Evolutionary conservation across 2,113 vertebrate genomes (phyloP).

Genomic region (Pogonocichla stellata): DNA sequence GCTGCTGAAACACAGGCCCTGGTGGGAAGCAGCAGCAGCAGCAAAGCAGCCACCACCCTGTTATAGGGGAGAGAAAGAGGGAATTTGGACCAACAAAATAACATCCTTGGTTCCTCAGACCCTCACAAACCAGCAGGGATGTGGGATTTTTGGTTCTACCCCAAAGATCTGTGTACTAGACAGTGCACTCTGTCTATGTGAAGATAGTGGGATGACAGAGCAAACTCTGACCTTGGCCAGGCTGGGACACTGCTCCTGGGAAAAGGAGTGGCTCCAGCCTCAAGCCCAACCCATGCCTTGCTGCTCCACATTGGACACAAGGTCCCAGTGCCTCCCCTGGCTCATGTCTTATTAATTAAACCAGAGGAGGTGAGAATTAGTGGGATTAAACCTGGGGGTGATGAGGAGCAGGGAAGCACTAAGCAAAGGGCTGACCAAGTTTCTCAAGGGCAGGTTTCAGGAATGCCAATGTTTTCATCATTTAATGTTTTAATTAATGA

Average conservation of each 20-base stretch:
- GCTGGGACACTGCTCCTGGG: background rate
- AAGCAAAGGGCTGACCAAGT: background rate
- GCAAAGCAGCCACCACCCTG: background rate
- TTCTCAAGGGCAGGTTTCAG: background rate
- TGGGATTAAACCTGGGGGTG: background rate
- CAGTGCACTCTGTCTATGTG: background rate
- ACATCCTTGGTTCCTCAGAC: background rate
- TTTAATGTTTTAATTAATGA: slow-evolving; percentile 27
- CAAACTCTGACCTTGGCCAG: background rate
- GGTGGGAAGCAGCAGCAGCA: background rate
- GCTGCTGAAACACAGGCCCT: background rate
- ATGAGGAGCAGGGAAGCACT: background rate
- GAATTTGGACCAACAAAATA: background rate
- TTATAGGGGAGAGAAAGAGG: background rate
- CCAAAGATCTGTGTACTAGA: background rate
- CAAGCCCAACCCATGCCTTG: background rate
- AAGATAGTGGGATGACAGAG: background rate
- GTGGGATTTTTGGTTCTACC: background rate
- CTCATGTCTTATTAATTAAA: background rate
- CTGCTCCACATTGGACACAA: background rate
- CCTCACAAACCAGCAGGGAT: background rate
- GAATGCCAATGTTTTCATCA: background rate
- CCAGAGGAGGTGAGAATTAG: background rate
- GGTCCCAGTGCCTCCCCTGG: background rate
- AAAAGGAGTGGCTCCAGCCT: background rate